Conservation (phyloP, 2,797 vertebrate genomes). For the Darevskia mixta region DNA sequence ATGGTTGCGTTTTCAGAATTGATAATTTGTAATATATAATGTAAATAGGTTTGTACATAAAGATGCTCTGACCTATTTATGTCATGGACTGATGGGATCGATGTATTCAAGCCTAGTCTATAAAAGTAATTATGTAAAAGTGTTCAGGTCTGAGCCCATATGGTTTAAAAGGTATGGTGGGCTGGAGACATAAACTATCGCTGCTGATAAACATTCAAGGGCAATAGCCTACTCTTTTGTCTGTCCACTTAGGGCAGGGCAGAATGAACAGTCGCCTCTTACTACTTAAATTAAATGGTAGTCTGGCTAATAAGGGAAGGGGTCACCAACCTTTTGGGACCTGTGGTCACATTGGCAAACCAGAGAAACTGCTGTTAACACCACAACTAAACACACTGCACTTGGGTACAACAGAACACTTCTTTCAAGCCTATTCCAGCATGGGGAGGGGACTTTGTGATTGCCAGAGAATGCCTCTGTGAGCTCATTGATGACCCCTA, state of each 20-base stretch:
- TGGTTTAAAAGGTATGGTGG: background rate
- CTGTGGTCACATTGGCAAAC: no score
- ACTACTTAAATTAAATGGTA: background rate
- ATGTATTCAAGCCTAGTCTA: background rate
- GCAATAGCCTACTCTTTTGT: background rate
- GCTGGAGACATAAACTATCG: background rate
- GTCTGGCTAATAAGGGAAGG: background rate
- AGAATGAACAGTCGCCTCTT: background rate
- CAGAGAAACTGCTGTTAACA: no score
- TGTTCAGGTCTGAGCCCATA: background rate
- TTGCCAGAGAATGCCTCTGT: no score
- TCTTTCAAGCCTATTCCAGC: no score
- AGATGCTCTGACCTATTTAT: background rate
- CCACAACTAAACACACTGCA: no score
- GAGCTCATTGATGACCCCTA: no score
- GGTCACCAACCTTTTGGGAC: no score
- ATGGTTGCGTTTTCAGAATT: conserved; percentile 30
- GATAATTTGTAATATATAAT: conserved; percentile 61
- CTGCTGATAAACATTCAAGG: background rate
- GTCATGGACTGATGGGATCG: background rate
- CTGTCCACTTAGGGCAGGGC: background rate
- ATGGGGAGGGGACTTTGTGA: no score
- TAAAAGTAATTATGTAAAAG: background rate
- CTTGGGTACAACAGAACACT: no score
- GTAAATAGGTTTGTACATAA: conserved; percentile 13